These are phyloP conservation scores for Apamea monoglypha DNA, from an alignment of 2,888 invertebrate species.

Conservation along the genomic window DNA sequence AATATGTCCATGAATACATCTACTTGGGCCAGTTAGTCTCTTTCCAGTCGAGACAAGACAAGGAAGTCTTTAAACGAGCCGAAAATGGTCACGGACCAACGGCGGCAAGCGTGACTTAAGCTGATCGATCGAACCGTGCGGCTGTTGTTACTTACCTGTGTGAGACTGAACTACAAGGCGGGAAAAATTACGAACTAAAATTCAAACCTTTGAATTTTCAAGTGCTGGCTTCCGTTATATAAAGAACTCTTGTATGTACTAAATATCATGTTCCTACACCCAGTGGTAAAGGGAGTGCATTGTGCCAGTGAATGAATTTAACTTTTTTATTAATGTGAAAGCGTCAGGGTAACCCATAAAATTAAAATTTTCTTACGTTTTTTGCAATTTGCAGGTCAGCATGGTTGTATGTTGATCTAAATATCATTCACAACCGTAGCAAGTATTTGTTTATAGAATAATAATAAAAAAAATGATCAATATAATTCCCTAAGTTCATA, in stretches of 20 bases:
- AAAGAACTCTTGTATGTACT: not conserved
- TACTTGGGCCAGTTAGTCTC: no score
- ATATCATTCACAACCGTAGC: not conserved
- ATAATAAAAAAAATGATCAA: no score
- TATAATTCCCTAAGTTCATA: no score
- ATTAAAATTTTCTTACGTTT: not conserved
- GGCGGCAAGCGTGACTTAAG: no score
- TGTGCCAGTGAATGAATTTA: not conserved
- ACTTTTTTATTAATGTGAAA: no score
- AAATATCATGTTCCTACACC: not conserved
- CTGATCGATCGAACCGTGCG: no score
- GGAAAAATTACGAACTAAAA: not conserved
- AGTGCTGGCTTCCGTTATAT: not conserved
- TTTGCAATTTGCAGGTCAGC: not conserved
- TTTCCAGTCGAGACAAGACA: no score
- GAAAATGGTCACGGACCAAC: no score
- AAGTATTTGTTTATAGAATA: no score
- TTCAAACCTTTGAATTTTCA: not conserved
- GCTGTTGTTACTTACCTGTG: not conserved
- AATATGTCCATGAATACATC: no score
- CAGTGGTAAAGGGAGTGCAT: not conserved
- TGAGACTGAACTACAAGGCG: not conserved
- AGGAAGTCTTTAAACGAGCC: no score
- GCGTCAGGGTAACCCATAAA: not conserved
- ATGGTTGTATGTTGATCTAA: not conserved